Evolutionary conservation across 1,140 invertebrate genomes (phyloP).

Genomic region (Brachionus manjavacas): DNA sequence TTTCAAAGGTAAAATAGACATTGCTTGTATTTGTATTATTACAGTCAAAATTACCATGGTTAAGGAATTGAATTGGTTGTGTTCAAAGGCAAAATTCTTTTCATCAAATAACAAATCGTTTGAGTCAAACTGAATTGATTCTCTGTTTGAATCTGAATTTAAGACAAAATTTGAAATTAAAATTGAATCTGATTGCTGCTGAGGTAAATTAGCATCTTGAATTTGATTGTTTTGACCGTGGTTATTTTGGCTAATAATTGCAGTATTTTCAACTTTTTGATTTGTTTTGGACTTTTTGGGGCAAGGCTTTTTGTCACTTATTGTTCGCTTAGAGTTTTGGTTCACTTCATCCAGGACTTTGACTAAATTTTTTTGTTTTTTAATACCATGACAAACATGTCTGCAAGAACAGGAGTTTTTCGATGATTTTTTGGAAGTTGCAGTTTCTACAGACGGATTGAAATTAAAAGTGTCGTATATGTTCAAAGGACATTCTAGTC

Average conservation of each 20-base stretch:
- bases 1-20: neutral
- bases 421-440: neutral
- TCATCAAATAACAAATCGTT: conserved; percentile 11
- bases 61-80: neutral
- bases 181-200: neutral
- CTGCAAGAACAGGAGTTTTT: conserved; percentile 8
- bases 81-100: neutral
- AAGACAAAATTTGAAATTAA: neutral
- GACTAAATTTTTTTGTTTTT: conserved; percentile 30
- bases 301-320: neutral
- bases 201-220: neutral
- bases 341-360: conserved; percentile 24
- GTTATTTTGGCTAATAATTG: neutral
- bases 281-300: neutral
- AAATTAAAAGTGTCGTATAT: conserved; percentile 34
- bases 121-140: neutral
- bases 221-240: neutral
- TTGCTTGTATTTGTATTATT: neutral
- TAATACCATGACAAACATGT: neutral
- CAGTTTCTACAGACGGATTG: neutral
- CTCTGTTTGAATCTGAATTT: neutral
- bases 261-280: neutral
- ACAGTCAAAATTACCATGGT: neutral
- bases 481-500: conserved; percentile 24
- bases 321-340: conserved; percentile 5